These are phyloP conservation scores for Lasiommata megera DNA, from an alignment of 2,888 invertebrate species.

Conservation along the genomic window DNA sequence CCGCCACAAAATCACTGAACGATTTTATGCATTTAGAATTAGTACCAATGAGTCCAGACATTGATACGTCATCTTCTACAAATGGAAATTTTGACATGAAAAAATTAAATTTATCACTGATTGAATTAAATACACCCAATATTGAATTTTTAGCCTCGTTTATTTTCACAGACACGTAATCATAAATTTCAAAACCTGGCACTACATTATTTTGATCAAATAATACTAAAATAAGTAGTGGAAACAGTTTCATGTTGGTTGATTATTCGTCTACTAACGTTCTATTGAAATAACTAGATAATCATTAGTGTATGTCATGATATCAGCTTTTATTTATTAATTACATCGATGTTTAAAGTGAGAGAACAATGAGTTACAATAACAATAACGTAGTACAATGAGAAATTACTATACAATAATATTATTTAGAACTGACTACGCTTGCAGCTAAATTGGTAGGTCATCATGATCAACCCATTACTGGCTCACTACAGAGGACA, in stretches of 20 bases:
- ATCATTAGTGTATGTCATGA: slow-evolving; percentile 16
- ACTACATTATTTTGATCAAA: slow-evolving; percentile 20
- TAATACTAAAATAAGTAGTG: slow-evolving; percentile 22
- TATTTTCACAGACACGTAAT: slow-evolving; percentile 38
- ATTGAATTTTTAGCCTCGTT: slow-evolving; percentile 37
- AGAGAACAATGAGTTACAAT: slow-evolving; percentile 30
- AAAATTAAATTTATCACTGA: slow-evolving; percentile 31
- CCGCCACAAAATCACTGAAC: slow-evolving; percentile 41
- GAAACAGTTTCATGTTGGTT: slow-evolving; percentile 27
- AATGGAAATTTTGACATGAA: background rate
- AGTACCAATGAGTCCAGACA: background rate
- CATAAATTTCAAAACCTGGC: slow-evolving; percentile 37
- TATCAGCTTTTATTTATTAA: background rate
- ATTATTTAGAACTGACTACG: too few species aligned
- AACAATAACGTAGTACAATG: slow-evolving; percentile 1
- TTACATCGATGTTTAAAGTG: slow-evolving; percentile 12
- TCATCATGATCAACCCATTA: too few species aligned
- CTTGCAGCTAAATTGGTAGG: too few species aligned
- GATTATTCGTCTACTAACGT: slow-evolving; percentile 16
- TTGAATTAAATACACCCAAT: slow-evolving; percentile 31
- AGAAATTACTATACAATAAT: too few species aligned
- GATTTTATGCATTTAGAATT: slow-evolving; percentile 32
- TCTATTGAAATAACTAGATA: slow-evolving; percentile 23
- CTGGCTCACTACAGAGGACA: too few species aligned
- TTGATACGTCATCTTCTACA: background rate